A percentile compares a stretch with the other conserved stretches of the same genome.
These are phyloP conservation scores for Hydrolagus affinis DNA, from an alignment of 2,113 vertebrate species.

Conservation along the genomic window DNA sequence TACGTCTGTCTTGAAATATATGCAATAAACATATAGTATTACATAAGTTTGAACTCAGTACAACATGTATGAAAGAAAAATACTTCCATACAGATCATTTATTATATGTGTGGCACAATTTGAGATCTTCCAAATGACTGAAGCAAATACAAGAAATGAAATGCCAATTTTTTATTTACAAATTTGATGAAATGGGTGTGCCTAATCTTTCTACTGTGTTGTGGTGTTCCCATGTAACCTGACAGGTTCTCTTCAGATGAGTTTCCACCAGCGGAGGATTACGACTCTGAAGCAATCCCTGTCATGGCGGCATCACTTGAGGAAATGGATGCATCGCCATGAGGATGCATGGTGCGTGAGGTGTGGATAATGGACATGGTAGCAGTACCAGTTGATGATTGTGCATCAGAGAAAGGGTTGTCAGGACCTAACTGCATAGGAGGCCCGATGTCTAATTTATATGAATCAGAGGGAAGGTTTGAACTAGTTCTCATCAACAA, in stretches of 20 bases:
- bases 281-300: not conserved
- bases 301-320: slow-evolving; percentile 6
- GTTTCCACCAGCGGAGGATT: not conserved
- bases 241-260: slow-evolving; percentile 24
- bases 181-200: slow-evolving; percentile 23
- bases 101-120: not conserved
- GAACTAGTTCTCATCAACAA: slow-evolving; percentile 2
- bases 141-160: slow-evolving; percentile 31
- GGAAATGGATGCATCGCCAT: not conserved
- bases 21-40: not conserved
- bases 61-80: slow-evolving; percentile 8
- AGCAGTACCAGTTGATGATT: slow-evolving; percentile 12
- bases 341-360: not conserved
- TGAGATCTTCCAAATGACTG: slow-evolving; percentile 21
- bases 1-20: slow-evolving; percentile 3
- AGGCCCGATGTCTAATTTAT: slow-evolving; percentile 26
- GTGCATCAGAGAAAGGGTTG: slow-evolving; percentile 12
- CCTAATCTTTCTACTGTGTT: slow-evolving; percentile 26
- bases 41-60: slow-evolving; percentile 16
- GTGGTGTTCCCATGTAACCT: slow-evolving; percentile 24
- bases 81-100: slow-evolving; percentile 23
- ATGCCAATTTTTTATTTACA: slow-evolving; percentile 23
- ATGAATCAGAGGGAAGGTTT: slow-evolving; percentile 18
- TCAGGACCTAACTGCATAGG: slow-evolving; percentile 6
- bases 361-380: slow-evolving; percentile 10